These are phyloP conservation scores for Barbus barbus DNA, from an alignment of 2,113 vertebrate genomes.

Conservation along the genomic window DNA sequence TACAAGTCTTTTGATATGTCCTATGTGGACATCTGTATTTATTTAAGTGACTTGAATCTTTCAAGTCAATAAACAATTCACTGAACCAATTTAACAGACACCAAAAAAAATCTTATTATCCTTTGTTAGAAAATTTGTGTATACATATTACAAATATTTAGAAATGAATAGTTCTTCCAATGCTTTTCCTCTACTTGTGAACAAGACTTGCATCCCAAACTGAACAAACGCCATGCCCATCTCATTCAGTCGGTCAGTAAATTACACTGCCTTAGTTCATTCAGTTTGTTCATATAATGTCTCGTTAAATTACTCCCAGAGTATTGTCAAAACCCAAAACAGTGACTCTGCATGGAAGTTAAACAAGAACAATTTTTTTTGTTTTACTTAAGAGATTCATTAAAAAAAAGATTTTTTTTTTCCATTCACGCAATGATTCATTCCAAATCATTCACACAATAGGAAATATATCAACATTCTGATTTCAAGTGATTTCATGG, in stretches of 20 bases:
- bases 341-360: too few relatives aligned
- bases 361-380: neutral
- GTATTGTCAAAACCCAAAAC: too few relatives aligned
- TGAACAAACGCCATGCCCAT: neutral
- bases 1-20: neutral
- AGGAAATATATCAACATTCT: neutral
- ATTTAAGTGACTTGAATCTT: neutral
- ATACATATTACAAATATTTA: neutral
- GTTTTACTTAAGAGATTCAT: neutral
- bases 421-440: too few relatives aligned
- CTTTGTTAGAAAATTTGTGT: neutral
- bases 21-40: neutral
- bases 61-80: neutral
- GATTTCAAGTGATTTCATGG: neutral
- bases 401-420: neutral
- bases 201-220: neutral
- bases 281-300: neutral
- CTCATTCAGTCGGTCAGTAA: neutral
- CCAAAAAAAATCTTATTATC: neutral
- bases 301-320: too few relatives aligned
- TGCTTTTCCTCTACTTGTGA: neutral
- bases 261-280: neutral
- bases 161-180: neutral
- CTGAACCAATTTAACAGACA: neutral
- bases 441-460: neutral